Base-by-base conservation (phyloP, 1,140 invertebrate genomes). In the Danaus melanippus region DNA sequence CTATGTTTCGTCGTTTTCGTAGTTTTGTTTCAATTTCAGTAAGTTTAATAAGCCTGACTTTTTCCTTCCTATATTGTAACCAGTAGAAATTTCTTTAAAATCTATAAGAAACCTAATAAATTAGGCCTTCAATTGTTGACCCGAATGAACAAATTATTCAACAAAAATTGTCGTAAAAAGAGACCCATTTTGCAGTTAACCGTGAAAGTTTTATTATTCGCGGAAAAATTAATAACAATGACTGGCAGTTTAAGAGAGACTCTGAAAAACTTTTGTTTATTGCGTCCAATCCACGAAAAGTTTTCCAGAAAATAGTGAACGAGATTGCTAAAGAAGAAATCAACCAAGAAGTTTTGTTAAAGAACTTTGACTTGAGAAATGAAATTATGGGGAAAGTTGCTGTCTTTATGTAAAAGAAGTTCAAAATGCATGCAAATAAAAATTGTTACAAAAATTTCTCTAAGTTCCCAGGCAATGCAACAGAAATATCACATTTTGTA, bases 351-450 rank as follows among this genome's bases (percentile, higher is more conserved):
- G 39, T 66, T 66, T 48, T 9, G 48, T 41, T 53, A 51, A 50
- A 66, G 55, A 50, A 43, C 49, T 49, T 52, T 56, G 58, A 57
- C 57, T 60, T 53, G 61, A 62, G 66, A 68, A 71, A 71, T 65
- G 65, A 63, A 68, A 67, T 62, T 68, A 66, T 71, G 57, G 54
- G 56, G 49, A 60, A 66, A 68, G 60, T 71, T 69, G 58, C 58
- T 52, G 53, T 47, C 55, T 60, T 55, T 60, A 53, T 60, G 58
- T 60, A 55, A 60, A 60, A 42, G 47, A 45, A 52, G 52, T 51
- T 41, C 53, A 46, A 52, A 60, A 50, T 53, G 58, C 48, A 60
- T 45, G 53, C 48, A 49, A 60, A 60, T 55, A 60, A 60, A 60
- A 49, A 15, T 41, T 44, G 49, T 59, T 59, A 49, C 21, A 32